Percentiles rank a stretch among this genome's conserved stretches.
These are phyloP conservation scores for Tetheella fluctuosa DNA, from an alignment of 2,888 invertebrate species.

Conservation along the genomic window DNA sequence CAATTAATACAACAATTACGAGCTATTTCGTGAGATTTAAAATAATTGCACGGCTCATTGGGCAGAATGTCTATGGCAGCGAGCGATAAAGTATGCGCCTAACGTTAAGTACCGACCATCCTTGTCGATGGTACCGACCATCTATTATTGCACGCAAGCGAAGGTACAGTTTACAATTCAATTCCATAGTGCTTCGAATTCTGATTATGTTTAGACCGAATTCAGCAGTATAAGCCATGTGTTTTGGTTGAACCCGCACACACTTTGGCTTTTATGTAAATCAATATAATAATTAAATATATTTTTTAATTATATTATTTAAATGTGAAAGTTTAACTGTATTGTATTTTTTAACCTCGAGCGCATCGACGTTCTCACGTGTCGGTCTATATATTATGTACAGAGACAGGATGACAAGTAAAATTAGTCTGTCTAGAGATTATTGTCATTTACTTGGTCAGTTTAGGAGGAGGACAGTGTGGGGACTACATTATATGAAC, in stretches of 20 bases:
- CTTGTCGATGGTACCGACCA: no score
- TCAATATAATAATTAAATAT: not conserved
- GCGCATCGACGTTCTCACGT: slow-evolving; percentile 37
- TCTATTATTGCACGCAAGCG: slow-evolving; percentile 66
- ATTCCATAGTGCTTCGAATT: slow-evolving; percentile 76
- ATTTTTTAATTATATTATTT: not conserved
- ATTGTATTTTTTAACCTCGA: slow-evolving; percentile 17
- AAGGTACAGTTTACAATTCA: slow-evolving; percentile 73
- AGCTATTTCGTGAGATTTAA: not conserved
- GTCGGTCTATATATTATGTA: slow-evolving; percentile 46
- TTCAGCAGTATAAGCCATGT: not conserved
- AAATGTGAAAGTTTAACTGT: not conserved
- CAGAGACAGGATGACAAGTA: slow-evolving; percentile 61
- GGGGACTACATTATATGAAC: slow-evolving; percentile 46
- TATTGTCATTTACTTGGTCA: slow-evolving; percentile 83
- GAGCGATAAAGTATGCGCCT: slow-evolving; percentile 60
- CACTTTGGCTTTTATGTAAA: slow-evolving; percentile 13
- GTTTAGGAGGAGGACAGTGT: slow-evolving; percentile 60
- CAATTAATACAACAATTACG: not conserved
- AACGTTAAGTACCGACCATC: no score
- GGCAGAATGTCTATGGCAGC: slow-evolving; percentile 46
- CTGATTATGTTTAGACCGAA: not conserved
- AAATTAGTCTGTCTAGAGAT: slow-evolving; percentile 76
- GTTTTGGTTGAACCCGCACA: not conserved
- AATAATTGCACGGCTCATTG: slow-evolving; percentile 17